Conservation (phyloP, 2,888 invertebrate genomes). For the Mantis religiosa region DNA sequence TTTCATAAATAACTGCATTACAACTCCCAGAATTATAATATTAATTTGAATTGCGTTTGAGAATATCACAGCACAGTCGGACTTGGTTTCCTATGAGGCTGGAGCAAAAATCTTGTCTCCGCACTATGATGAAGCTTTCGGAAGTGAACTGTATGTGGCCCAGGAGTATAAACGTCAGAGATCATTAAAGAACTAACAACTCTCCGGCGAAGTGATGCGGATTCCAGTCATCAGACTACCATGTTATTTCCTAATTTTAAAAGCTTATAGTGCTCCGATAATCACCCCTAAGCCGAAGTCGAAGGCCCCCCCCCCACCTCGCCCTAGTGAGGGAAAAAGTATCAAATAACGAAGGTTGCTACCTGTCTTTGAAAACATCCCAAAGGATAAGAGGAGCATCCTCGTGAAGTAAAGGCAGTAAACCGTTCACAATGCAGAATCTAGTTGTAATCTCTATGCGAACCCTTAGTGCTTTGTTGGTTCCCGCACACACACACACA, state of each 20-base stretch:
- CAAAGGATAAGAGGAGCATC: not conserved
- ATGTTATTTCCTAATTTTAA: not conserved
- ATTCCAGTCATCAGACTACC: not conserved
- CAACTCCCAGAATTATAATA: too few relatives aligned
- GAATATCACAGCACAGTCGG: too few relatives aligned
- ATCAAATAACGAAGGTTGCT: not conserved
- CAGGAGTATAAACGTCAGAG: too few relatives aligned
- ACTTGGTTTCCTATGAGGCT: too few relatives aligned
- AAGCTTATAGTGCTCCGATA: not conserved
- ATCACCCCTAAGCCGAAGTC: not conserved
- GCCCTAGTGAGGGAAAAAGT: not conserved
- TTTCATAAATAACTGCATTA: too few relatives aligned
- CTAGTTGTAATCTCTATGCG: not conserved
- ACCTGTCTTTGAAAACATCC: not conserved
- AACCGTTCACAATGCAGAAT: not conserved
- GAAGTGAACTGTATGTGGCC: too few relatives aligned
- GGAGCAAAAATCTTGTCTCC: too few relatives aligned
- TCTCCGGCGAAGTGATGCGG: too few relatives aligned
- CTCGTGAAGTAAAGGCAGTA: not conserved
- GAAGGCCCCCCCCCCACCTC: too few relatives aligned
- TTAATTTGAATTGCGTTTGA: too few relatives aligned
- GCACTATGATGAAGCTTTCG: too few relatives aligned
- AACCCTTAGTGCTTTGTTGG: not conserved
- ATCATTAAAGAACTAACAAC: too few relatives aligned
- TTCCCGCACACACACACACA: not conserved